A percentile compares a stretch with the other conserved stretches of the same genome.
These are phyloP conservation scores for Pomatostomus ruficeps DNA, from an alignment of 2,113 vertebrate genomes.

Conservation along the genomic window DNA sequence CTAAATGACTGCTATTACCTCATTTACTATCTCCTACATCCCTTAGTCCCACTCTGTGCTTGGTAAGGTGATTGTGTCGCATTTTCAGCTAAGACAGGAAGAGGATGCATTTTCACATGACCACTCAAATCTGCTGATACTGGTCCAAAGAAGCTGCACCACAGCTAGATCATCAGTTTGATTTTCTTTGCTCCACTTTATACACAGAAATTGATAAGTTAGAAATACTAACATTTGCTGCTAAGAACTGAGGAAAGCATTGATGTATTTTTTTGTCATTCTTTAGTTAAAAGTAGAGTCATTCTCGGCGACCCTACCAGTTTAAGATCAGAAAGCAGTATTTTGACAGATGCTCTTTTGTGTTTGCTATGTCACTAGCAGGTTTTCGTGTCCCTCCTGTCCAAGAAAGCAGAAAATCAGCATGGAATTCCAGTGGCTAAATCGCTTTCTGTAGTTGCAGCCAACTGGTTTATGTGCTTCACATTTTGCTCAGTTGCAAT, in stretches of 20 bases:
- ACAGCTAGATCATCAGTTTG: not conserved
- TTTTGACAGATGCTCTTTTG: slow-evolving; percentile 6
- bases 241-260: not conserved
- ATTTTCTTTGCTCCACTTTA: not conserved
- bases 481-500: not conserved
- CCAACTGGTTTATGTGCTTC: slow-evolving; percentile 4
- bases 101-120: not conserved
- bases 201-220: not conserved
- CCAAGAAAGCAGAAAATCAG: slow-evolving; percentile 4
- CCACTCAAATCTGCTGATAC: not conserved
- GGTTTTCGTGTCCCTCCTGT: not conserved
- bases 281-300: not conserved
- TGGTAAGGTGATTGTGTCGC: not conserved
- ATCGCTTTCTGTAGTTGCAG: slow-evolving; percentile 2
- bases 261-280: not conserved
- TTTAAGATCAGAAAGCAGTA: not conserved
- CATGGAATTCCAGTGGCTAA: slow-evolving; percentile 13
- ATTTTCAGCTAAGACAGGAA: not conserved
- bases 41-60: not conserved
- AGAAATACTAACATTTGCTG: not conserved
- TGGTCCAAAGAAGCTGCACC: not conserved
- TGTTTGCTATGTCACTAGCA: not conserved
- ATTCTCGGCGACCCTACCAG: not conserved
- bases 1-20: no score
- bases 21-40: not conserved